Base-by-base conservation (phyloP, 2,113 vertebrate species). In the Spheniscus mendiculus region DNA sequence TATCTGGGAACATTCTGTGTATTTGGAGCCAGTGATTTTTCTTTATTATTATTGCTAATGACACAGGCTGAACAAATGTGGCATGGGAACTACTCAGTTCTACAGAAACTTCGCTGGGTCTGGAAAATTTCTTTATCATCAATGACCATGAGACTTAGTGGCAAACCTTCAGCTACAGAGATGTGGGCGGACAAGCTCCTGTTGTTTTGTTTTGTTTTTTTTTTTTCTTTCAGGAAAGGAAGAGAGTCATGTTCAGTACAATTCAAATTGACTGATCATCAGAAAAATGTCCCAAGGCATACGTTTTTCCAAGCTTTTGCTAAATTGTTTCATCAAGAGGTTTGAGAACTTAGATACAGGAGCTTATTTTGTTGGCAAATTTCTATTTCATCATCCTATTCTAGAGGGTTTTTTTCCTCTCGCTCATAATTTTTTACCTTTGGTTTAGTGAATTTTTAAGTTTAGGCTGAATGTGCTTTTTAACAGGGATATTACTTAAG, bases 1-100 rank as follows among this genome's bases (percentile, higher is more conserved):
- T 73, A 84, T 47, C 94, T 88, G 92, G 79, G 79, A 84, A 53
- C 65, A 45, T 74, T 25, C 89, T 91, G 63, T 47, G 44, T 42
- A 9, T 69, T 52, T 89, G 89, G 69, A 95, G 80, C 36, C 86
- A 56, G 56, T 3, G 56, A 74, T 59, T 90, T 62, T 85, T 74
- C 27, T 90, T 87, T 81, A 80, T 89, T 74, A n/a, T 77, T 70
- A 47, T 9, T 93, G 25, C 26, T 73, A 69, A 78, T 42, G 77
- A 49, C 76, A 81, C 17, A 32, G 83, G n/a, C 80, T 62, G 53
- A 78, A 56, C 27, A 53, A 77, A 70, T 0, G 5, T 45, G 80
- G 72, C 67, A 79, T 40, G 50, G 81, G 72, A 89, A 80, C 61
- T 47, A 55, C 67, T 56, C 55, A 67, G 56, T 56, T 45, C 89